Conservation (phyloP, 1,140 invertebrate species). For the Drusus annulatus region DNA sequence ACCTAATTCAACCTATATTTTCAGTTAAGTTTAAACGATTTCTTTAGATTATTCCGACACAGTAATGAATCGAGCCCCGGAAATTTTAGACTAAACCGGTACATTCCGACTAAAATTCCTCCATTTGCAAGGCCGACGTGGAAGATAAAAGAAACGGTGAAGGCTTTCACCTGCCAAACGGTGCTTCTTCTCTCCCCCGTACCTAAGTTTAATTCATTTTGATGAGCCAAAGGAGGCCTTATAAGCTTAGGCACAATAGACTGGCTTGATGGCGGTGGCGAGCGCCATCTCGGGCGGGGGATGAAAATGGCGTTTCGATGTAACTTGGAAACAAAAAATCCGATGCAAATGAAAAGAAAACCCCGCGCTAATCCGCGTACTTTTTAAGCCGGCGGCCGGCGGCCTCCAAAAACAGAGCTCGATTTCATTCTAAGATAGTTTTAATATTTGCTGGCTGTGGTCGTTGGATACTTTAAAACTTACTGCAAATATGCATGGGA, state of each 20-base stretch:
- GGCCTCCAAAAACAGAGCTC: too few relatives aligned
- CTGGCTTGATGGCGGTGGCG: conserved; percentile 14
- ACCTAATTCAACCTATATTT: too few relatives aligned
- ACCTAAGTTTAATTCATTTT: conserved; percentile 17
- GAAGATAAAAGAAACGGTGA: conserved; percentile 10
- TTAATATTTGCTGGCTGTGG: too few relatives aligned
- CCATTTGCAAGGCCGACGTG: not conserved
- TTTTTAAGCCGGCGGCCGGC: not conserved
- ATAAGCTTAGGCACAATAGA: conserved; percentile 17
- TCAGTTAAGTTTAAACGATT: too few relatives aligned
- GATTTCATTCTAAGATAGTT: too few relatives aligned
- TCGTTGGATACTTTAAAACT: too few relatives aligned
- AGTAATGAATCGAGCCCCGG: too few relatives aligned
- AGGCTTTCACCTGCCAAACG: conserved; percentile 24
- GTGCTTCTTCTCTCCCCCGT: not conserved
- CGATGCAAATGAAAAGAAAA: conserved; percentile 18
- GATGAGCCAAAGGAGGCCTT: conserved; percentile 26
- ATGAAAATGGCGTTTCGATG: conserved; percentile 24
- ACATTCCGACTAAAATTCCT: not conserved
- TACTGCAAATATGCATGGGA: too few relatives aligned
- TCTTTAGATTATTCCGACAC: too few relatives aligned
- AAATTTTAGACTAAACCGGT: too few relatives aligned
- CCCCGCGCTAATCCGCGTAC: not conserved
- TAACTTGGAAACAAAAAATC: conserved; percentile 21
- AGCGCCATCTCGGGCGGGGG: not conserved